Base-by-base conservation (phyloP, 2,888 invertebrate species). In the Melinaea marsaeus region DNA sequence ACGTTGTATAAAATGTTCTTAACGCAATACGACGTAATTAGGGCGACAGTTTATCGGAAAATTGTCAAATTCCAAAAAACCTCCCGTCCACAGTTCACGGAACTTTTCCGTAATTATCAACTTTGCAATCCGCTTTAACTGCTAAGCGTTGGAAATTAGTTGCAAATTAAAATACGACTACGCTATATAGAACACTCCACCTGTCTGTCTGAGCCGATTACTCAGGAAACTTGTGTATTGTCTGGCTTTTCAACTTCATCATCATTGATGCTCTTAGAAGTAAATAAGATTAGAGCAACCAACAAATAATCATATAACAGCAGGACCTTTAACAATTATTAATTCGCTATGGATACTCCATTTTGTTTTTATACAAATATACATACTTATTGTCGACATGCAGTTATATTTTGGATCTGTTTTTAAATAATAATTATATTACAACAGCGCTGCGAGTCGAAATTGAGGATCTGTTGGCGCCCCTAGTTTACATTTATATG, bases 191-290 rank as follows among this genome's bases (percentile, higher is more conserved):
- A 62, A 22, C 66, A 63, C 77, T 76, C 75, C 83, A 84, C 86
- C 51, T 51, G 51, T 60, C 86, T 87, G 86, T 80, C 86, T 85
- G 86, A 86, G 86, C 88, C 86, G 87, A 84, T 88, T 88, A 85
- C 65, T 68, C 64, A 64, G 62, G 62, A 55, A 60, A 64, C 64
- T 68, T 65, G 69, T 63, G 69, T 64, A 65, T 68, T 65, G 69
- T 63, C 69, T 63, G 66, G 69, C 70, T 69, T 71, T 62, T 60
- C 57, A 54, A 65, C 67, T 69, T 67, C 32, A 51, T 51, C 32
- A 51, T 51, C 51, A 51, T 42, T 42, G 32, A 6, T 51, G 32
- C 32, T 51, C 32, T 32, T 32, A 51, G 7, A 32, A 51, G 51
- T 32, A 51, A 51, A 22, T 51, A 32, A 51, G 32, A 32, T 51